These are phyloP conservation scores for Electrophaes corylata DNA, from an alignment of 2,888 invertebrate species.

Conservation along the genomic window DNA sequence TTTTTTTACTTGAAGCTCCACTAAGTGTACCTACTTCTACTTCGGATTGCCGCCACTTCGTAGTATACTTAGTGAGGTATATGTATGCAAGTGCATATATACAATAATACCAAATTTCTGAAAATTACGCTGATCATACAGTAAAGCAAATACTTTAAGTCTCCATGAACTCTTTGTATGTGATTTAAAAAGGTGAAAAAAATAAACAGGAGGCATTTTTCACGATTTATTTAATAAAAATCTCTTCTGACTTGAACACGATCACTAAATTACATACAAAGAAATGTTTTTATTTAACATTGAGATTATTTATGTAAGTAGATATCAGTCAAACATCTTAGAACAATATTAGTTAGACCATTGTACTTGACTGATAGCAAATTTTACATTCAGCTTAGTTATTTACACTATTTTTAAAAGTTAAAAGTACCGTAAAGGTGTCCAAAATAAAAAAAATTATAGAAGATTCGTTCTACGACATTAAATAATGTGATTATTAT, in stretches of 20 bases:
- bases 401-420: conserved; percentile 48
- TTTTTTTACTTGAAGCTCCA: too few species aligned
- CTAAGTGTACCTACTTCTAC: too few species aligned
- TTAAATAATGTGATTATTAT: conserved; percentile 17
- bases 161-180: too few species aligned
- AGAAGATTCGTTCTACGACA: conserved; percentile 17
- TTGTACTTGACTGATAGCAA: conserved; percentile 66
- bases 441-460: conserved; percentile 16
- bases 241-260: conserved; percentile 84
- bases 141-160: too few species aligned
- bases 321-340: conserved; percentile 73
- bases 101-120: too few species aligned
- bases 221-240: conserved; percentile 81
- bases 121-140: too few species aligned
- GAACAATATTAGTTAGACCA: conserved; percentile 65
- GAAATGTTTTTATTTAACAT: conserved; percentile 72
- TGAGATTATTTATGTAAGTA: conserved; percentile 68
- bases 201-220: conserved; percentile 51
- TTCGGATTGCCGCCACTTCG: too few species aligned
- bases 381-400: conserved; percentile 56
- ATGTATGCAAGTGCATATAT: too few species aligned
- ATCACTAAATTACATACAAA: conserved; percentile 84
- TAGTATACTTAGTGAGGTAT: too few species aligned
- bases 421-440: conserved; percentile 4
- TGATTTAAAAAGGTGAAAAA: too few species aligned